Base-by-base conservation (phyloP, 2,113 vertebrate genomes). In the Murina feae region DNA sequence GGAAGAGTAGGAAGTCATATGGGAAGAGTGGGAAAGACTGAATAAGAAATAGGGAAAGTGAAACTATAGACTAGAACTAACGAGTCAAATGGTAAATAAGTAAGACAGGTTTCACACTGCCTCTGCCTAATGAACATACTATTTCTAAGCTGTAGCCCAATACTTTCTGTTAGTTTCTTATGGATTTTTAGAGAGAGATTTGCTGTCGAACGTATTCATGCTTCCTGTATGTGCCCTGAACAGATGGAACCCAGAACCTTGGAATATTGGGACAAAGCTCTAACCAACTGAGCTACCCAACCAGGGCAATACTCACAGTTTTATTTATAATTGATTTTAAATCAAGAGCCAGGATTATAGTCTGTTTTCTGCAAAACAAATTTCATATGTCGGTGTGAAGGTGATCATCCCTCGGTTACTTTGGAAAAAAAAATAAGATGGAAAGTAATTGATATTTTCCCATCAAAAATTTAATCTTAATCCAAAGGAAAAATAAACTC, bases 391-490 rank as follows among this genome's bases (percentile, higher is more conserved):
- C n/a, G 9, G 0, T 68, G 5, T 72, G 42, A 80, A 60, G n/a
- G 11, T n/a, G 23, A 86, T 49, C 42, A 91, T 49, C 8, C 9
- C 23, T 88, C 20, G 68, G 35, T 75, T 75, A 66, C 44, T 93
- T 42, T 86, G 42, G 30, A 4, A 3, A 66, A 86, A 92, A 93
- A 95, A 95, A 86, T 28, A 65, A 32, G 25, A 82, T 9, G 44
- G 76, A 16, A 4, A 87, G 9, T 21, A 68, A 80, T 9, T 16
- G 5, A 53, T 9, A 66, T 95, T 90, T 93, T 91, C 37, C 51
- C 30, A 79, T 74, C 3, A 89, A 89, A 79, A 83, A 47, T 20
- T 76, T 90, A 71, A 74, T 85, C 89, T 72, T 69, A 86, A 95
- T 55, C 0, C 0, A 25, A 88, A 7, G n/a, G 78, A 37, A 80